These are phyloP conservation scores for Amphimedon queenslandica DNA, from an alignment of 37 sponge, comb jelly and placozoan species.

Conservation along the genomic window DNA sequence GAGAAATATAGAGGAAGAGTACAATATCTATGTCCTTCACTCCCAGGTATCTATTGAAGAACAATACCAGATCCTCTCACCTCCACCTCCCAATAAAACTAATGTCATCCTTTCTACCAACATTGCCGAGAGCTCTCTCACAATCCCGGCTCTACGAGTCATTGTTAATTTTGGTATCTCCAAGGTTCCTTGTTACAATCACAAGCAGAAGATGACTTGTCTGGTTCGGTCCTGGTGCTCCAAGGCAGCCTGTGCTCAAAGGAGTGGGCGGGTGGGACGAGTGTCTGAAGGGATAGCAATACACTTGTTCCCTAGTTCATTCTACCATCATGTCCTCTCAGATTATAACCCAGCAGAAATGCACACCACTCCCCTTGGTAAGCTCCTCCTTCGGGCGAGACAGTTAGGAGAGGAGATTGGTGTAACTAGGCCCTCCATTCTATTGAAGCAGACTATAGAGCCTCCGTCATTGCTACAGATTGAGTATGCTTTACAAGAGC, in stretches of 20 bases:
- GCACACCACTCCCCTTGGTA: constrained; percentile 37
- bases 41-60: constrained; percentile 72
- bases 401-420: constrained; percentile 28
- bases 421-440: constrained; percentile 20
- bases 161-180: constrained; percentile 78
- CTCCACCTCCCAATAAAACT: constrained; percentile 27
- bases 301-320: constrained; percentile 47
- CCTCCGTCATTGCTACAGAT: constrained; percentile 56
- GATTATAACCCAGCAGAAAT: constrained; percentile 59
- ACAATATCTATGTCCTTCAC: constrained; percentile 55
- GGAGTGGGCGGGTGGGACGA: constrained; percentile 68
- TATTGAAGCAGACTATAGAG: constrained; percentile 39
- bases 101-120: constrained; percentile 71
- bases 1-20: constrained; percentile 5
- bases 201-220: constrained; percentile 23
- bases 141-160: constrained; percentile 56
- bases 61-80: constrained; percentile 41
- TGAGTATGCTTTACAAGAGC: constrained; percentile 39
- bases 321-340: constrained; percentile 31
- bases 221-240: constrained; percentile 66
- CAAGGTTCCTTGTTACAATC: constrained; percentile 29
- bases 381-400: constrained; percentile 58
- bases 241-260: constrained; percentile 58
- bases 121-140: constrained; percentile 79
- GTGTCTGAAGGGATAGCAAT: constrained; percentile 54